These are phyloP conservation scores for Frankliniella fusca DNA, from an alignment of 2,888 invertebrate species.

Conservation along the genomic window DNA sequence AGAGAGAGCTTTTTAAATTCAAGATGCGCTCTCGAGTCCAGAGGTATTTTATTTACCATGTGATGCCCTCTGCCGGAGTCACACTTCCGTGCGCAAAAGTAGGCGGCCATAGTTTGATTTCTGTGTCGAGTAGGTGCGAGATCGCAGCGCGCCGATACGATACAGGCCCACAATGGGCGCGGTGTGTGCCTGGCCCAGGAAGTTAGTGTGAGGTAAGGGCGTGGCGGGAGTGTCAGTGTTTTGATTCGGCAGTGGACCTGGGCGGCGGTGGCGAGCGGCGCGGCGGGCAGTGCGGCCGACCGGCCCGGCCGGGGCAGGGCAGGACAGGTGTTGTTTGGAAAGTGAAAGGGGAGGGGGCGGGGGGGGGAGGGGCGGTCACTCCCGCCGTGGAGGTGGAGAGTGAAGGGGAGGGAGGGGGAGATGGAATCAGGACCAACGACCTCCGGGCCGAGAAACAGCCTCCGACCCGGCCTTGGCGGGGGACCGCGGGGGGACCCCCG, in stretches of 20 bases:
- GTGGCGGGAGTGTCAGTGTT: too few species aligned
- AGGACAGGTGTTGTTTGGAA: constrained; percentile 21
- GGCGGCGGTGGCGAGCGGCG: neutral
- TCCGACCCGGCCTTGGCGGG: constrained; percentile 18
- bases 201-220: neutral
- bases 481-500: neutral
- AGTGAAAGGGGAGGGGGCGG: constrained; percentile 8
- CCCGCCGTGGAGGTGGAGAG: neutral
- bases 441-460: neutral
- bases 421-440: constrained; percentile 6
- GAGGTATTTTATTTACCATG: too few species aligned
- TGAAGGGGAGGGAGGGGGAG: neutral
- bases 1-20: too few species aligned
- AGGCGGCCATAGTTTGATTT: too few species aligned
- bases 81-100: too few species aligned
- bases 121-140: too few species aligned
- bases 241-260: too few species aligned
- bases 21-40: too few species aligned
- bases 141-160: too few species aligned
- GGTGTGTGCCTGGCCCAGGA: neutral
- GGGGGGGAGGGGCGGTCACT: neutral
- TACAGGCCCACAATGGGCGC: neutral
- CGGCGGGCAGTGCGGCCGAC: neutral
- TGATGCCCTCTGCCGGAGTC: too few species aligned
- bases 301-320: neutral